Evolutionary conservation across 2,113 vertebrate genomes (phyloP), one percentile per base, ranked within the genome.

Genomic region (Orcinus orca): DNA sequence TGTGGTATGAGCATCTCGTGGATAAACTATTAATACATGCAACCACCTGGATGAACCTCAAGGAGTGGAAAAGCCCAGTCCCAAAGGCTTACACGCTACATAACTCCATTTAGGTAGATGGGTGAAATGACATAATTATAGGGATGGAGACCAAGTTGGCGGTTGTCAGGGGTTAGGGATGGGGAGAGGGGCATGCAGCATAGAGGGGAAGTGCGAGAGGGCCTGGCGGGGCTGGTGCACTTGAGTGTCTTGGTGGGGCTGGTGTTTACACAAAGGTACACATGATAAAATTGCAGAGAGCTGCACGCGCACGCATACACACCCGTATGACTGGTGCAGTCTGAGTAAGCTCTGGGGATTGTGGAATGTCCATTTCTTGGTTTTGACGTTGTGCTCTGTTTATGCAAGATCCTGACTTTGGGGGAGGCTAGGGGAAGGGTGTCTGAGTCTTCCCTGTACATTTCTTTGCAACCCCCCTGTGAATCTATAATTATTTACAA

Each of bases 241-340:
- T 33, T 68, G 68, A 38, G 29, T 47, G 50, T 63, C 41, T 90
- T 83, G 83, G 65, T 60, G 60, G 33, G 6, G 41, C 5, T 36
- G 36, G 25, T 84, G 31, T n/a, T 53, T 50, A 21, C 31, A 18
- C 50, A 50, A n/a, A 74, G 14, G 15, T 36, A 55, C 44, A 26
- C 5, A 2, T 79, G 63, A 36, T 76, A 60, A 87, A 89, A 81
- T 15, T 44, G 6, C 5, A 3, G 20, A 33, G 73, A 55, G 60
- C 13, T 60, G 1, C 4, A 26, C 23, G 3, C 8, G 9, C 7
- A 53, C 0, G 0, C 38, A 73, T 44, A 25, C 15, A 15, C 9
- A 13, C 21, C 67, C 88, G 6, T 10, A 0, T 8, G 44, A 11
- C 4, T 2, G 38, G 31, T 31, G 17, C 5, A 2, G 5, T 12